These are phyloP conservation scores for Morone saxatilis DNA, from an alignment of 2,113 vertebrate species.

Conservation along the genomic window DNA sequence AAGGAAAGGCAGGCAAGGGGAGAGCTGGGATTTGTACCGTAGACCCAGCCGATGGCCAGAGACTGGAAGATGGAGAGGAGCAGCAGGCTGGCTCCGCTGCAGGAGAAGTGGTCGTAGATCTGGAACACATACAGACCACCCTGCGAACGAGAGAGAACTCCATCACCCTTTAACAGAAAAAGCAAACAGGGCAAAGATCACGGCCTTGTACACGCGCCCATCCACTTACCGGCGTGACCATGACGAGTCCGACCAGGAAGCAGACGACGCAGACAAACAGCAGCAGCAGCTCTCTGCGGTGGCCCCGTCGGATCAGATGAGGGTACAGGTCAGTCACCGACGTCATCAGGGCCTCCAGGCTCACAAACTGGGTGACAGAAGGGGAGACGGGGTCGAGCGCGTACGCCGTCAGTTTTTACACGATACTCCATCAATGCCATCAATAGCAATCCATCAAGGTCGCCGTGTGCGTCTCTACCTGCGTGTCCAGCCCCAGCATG, in stretches of 20 bases:
- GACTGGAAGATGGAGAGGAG: conserved; percentile 84
- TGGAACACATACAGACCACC: conserved; percentile 85
- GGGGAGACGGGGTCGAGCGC: not conserved
- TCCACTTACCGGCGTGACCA: conserved; percentile 79
- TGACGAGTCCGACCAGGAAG: conserved; percentile 90
- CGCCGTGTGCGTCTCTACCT: conserved; percentile 61
- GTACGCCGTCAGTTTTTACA: not conserved
- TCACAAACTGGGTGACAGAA: conserved; percentile 87
- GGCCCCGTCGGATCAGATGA: conserved; percentile 83
- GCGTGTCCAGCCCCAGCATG: conserved; percentile 91
- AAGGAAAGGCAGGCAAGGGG: not conserved
- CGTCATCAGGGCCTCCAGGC: conserved; percentile 93
- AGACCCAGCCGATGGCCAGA: conserved; percentile 83
- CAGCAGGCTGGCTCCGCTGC: conserved; percentile 83
- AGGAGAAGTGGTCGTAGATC: conserved; percentile 85
- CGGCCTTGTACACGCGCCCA: not conserved
- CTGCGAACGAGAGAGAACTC: conserved; percentile 47
- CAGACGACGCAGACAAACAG: conserved; percentile 84
- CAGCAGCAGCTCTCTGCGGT: conserved; percentile 90
- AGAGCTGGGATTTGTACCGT: conserved; percentile 66
- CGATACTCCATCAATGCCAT: not conserved
- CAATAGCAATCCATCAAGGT: not conserved
- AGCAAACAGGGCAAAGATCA: not conserved
- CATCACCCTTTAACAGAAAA: not conserved
- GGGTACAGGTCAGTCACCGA: conserved; percentile 91